Base-by-base conservation (phyloP, 2,113 vertebrate genomes). In the Diphyllodes magnificus region DNA sequence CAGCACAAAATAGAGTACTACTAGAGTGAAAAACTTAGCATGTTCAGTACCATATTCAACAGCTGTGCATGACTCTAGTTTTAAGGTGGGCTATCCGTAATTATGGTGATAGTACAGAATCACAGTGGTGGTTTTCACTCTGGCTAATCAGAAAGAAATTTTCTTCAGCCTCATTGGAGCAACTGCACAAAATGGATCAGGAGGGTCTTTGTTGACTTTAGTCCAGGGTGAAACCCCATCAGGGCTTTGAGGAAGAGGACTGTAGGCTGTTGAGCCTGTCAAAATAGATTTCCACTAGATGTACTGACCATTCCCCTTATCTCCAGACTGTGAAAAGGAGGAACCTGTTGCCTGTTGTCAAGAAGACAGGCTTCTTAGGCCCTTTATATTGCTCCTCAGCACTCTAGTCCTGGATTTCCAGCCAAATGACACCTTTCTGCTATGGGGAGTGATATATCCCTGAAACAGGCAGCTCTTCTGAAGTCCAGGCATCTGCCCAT, bases 401-500 rank as follows among this genome's bases (percentile, higher is more conserved):
- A 42, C 18, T 42, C 9, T 24, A 4, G 3, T 40, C 35, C 18
- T 7, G 1, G 12, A 80, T 77, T 83, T 77, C 45, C 21, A 65
- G 14, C 25, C 4, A 5, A 49, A 63, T 54, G 37, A 40, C 40
- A 21, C 9, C 2, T 4, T 23, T 88, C 54, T 49, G 30, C 42
- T 73, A 6, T 2, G 2, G 39, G 3, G 7, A 59, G 7, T 60
- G 53, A 47, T 56, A 49, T 22, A 37, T 2, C 25, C 56, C 30
- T 1, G 0, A 60, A 53, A 50, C 3, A 57, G 57, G 24, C 35
- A 78, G 42, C 23, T 61, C 37, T 59, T 81, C 49, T 3, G 1
- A 61, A 2, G 2, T 47, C 50, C 64, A 60, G 51, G 31, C 1
- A 2, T 37, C 1, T 7, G 56, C 8, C 8, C 13, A 51, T n/a